Evolutionary conservation across 1,140 invertebrate genomes (phyloP).

Genomic region (Lucilia sericata): DNA sequence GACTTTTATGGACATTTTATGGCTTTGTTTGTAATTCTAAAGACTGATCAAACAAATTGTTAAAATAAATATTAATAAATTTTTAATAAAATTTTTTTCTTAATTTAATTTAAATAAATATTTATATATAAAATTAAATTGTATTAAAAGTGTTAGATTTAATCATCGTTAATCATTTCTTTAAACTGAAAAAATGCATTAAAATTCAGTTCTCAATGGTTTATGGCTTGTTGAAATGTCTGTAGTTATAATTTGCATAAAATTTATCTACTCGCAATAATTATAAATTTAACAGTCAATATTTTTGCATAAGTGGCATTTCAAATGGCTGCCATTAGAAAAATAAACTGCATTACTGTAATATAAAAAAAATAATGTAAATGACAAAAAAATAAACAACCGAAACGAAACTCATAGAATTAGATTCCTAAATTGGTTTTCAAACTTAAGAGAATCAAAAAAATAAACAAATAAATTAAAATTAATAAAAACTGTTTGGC

Average conservation of each 20-base stretch:
- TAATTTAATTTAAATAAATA: too few relatives aligned
- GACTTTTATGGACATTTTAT: too few relatives aligned
- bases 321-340: slow-evolving; percentile 14
- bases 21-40: too few relatives aligned
- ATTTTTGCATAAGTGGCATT: slow-evolving; percentile 35
- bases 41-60: too few relatives aligned
- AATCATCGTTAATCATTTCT: too few relatives aligned
- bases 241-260: slow-evolving; percentile 31
- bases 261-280: slow-evolving; percentile 10
- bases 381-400: neutral
- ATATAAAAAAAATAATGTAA: neutral
- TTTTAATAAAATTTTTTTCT: too few relatives aligned
- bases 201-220: neutral
- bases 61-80: too few relatives aligned
- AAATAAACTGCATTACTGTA: neutral
- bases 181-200: too few relatives aligned
- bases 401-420: neutral
- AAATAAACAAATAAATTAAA: neutral
- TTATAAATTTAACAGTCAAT: slow-evolving; percentile 28
- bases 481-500: neutral
- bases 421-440: neutral
- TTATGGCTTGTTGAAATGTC: slow-evolving; percentile 40
- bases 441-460: neutral
- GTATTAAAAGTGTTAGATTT: too few relatives aligned
- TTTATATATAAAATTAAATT: too few relatives aligned